Percentiles rank a stretch among this genome's conserved stretches.
These are phyloP conservation scores for Morinoia aosen DNA, from an alignment of 2,888 invertebrate species.

Conservation along the genomic window DNA sequence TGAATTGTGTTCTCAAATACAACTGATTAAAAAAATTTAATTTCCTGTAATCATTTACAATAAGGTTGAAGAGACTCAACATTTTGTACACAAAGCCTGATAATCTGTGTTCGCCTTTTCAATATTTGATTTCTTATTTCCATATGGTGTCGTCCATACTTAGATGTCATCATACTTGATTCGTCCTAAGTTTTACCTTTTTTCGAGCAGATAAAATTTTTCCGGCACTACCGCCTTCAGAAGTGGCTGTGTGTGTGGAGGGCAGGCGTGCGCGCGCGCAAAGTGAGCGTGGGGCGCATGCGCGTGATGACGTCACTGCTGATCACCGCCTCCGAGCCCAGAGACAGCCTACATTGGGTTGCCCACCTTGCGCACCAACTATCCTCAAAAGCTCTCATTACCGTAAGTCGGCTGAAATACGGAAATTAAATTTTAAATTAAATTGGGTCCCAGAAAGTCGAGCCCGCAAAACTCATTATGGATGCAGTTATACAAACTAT, in stretches of 20 bases:
- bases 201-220: slow-evolving; percentile 38
- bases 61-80: too few species aligned
- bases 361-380: slow-evolving; percentile 19
- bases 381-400: slow-evolving; percentile 4
- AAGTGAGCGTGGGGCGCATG: slow-evolving; percentile 38
- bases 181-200: not conserved
- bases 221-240: slow-evolving; percentile 40
- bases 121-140: too few species aligned
- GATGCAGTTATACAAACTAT: not conserved
- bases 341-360: slow-evolving; percentile 20
- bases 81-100: too few species aligned
- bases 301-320: slow-evolving; percentile 14
- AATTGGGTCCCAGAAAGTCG: not conserved
- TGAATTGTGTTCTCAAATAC: too few species aligned
- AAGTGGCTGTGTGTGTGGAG: slow-evolving; percentile 52
- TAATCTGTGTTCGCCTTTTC: too few species aligned
- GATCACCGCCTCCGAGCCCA: not conserved
- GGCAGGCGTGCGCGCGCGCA: slow-evolving; percentile 47
- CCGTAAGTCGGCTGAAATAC: not conserved
- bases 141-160: too few species aligned
- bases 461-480: not conserved
- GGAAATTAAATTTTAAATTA: not conserved
- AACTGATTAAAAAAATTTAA: too few species aligned
- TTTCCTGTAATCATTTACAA: too few species aligned
- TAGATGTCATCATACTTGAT: not conserved